phyloP scores from a whole-genome alignment of 1,140 invertebrate species.

The Oreohelix idahoensis region DNA sequence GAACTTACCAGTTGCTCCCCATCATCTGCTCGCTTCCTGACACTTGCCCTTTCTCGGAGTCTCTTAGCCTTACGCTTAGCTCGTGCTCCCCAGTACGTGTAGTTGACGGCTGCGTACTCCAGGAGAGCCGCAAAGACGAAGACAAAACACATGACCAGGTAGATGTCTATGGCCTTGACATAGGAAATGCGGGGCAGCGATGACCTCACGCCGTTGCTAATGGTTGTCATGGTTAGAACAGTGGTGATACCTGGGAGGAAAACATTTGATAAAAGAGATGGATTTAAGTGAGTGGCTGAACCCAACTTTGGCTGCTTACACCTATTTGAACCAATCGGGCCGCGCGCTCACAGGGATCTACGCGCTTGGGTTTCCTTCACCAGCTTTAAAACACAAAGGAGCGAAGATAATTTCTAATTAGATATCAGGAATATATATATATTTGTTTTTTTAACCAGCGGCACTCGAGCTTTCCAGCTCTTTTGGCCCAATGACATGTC shows the following conservation, averaged over 20 bases:
- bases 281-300: too few species aligned
- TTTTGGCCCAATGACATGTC: too few species aligned
- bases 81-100: conserved; percentile 97
- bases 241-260: conserved; percentile 90
- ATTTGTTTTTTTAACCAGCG: too few species aligned
- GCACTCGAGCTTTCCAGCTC: too few species aligned
- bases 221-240: conserved; percentile 99
- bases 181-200: conserved; percentile 95
- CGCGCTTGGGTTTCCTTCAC: too few species aligned
- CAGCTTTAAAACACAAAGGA: too few species aligned
- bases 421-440: too few species aligned
- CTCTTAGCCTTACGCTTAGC: conserved; percentile 84
- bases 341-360: too few species aligned
- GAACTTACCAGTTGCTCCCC: conserved; percentile 27
- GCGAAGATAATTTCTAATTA: too few species aligned
- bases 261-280: too few species aligned
- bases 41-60: conserved; percentile 47
- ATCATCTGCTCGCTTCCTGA: conserved; percentile 38
- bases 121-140: conserved; percentile 97
- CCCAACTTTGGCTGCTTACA: too few species aligned
- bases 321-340: too few species aligned
- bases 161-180: conserved; percentile 99
- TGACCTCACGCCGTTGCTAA: conserved; percentile 95
- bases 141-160: conserved; percentile 97
- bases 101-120: conserved; percentile 98